Conservation (phyloP, 2,888 invertebrate genomes). For the Eupithecia inturbata region DNA sequence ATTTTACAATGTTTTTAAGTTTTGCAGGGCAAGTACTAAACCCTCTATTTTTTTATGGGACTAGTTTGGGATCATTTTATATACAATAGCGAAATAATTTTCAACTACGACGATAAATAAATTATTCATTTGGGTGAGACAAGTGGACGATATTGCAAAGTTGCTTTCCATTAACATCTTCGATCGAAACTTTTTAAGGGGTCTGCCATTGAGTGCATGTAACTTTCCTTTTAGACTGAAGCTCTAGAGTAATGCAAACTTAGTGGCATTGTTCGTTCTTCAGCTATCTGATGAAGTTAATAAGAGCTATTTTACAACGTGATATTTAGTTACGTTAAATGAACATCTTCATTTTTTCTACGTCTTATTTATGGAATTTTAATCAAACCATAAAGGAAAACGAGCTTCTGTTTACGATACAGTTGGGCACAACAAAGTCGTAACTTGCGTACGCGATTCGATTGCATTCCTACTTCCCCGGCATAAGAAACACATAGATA, state of each 20-base stretch:
- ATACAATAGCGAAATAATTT: no score
- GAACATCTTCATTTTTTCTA: slow-evolving; percentile 8
- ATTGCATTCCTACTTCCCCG: slow-evolving; percentile 50
- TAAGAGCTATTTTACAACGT: neutral
- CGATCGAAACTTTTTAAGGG: slow-evolving; percentile 64
- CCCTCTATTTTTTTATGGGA: no score
- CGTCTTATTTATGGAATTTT: slow-evolving; percentile 36
- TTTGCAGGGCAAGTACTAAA: no score
- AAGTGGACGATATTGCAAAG: slow-evolving; percentile 70
- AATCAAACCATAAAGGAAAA: slow-evolving; percentile 45
- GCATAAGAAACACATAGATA: slow-evolving; percentile 59
- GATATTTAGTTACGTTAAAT: neutral
- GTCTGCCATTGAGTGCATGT: slow-evolving; percentile 66
- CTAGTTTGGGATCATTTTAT: no score
- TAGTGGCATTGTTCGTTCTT: slow-evolving; percentile 59
- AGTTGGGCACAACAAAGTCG: slow-evolving; percentile 45
- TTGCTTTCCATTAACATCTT: slow-evolving; percentile 63
- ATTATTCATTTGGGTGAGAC: slow-evolving; percentile 67
- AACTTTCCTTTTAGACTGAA: slow-evolving; percentile 68
- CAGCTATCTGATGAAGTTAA: slow-evolving; percentile 35
- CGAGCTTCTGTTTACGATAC: slow-evolving; percentile 44
- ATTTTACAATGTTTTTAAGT: neutral
- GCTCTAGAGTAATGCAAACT: slow-evolving; percentile 58
- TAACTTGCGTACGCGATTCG: slow-evolving; percentile 46
- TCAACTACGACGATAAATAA: slow-evolving; percentile 16